Base-by-base conservation (phyloP, 2,113 vertebrate genomes). In the Choloepus hoffmanni region DNA sequence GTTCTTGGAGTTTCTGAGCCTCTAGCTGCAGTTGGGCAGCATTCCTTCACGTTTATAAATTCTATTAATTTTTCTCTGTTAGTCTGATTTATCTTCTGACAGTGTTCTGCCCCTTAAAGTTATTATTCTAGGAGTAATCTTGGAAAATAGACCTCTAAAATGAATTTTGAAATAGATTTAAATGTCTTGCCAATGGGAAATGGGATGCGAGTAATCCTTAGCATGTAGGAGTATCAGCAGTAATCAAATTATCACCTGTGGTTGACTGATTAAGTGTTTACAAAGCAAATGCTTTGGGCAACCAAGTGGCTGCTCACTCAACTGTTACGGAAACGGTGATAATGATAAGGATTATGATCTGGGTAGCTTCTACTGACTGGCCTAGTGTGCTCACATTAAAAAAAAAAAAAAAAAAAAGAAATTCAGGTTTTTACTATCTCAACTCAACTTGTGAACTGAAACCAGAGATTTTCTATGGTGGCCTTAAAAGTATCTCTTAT, bases 191-290 rank as follows among this genome's bases (percentile, higher is more conserved):
- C 55, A 89, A 53, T 85, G 65, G n/a, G 19, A 65, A 85, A 24
- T 73, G 45, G 55, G 16, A 58, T 45, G 24, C 45, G 63, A 65
- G 30, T 14, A 72, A 79, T 36, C 36, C 18, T 93, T 15, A 53
- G 73, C 55, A 79, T 79, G 11, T 15, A 85, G 45, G 36, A 70
- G 12, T 13, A 40, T 85, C 45, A 58, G 24, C 50, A 78, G 79
- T 79, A 85, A 90, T 89, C 81, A 95, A 90, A 85, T 78, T 58
- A 73, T 93, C 65, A 89, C 45, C 45, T 89, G 63, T 85, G 9
- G 28, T 76, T 88, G 77, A 62, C 50, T 68, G 33, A 83, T 83
- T 88, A 83, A 92, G 60, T 76, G 68, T 24, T 83, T 83, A 50
- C 33, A 78, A 87, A 60, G 40, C 60, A 95, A 88, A 88, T 88